Conservation (phyloP, 64 coral and sea anemone species). For the Stichodactyla mertensii region DNA sequence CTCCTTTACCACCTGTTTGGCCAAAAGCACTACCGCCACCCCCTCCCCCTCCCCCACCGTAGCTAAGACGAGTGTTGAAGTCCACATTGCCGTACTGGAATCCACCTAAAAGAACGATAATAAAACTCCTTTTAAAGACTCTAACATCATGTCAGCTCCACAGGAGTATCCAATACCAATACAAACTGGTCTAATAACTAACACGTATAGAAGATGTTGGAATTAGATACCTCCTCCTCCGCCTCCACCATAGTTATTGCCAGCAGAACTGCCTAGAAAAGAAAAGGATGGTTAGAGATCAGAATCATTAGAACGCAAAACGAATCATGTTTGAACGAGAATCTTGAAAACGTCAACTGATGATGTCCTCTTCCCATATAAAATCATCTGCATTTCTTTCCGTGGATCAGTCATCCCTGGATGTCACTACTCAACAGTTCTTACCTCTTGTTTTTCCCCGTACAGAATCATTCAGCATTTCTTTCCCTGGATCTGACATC, state of each 20-base stretch:
- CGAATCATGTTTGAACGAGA: not conserved
- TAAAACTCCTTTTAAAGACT: not conserved
- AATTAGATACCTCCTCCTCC: conserved; percentile 20
- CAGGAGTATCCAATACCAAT: not conserved
- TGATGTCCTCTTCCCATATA: too few species aligned
- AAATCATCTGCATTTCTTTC: too few species aligned
- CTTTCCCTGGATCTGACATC: not conserved
- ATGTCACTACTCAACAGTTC: not conserved
- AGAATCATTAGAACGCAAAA: not conserved
- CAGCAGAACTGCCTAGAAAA: conserved; percentile 11
- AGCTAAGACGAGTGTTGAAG: conserved; percentile 23
- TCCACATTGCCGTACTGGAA: conserved; percentile 39
- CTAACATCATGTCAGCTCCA: too few species aligned
- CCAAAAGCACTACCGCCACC: conserved; percentile 2
- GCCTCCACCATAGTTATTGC: not conserved
- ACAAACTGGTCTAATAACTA: too few species aligned
- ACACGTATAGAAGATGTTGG: too few species aligned
- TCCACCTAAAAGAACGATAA: conserved; percentile 11
- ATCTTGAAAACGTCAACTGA: too few species aligned
- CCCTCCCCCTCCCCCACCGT: conserved; percentile 46
- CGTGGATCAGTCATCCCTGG: too few species aligned
- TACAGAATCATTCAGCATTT: too few species aligned
- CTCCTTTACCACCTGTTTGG: conserved; percentile 18
- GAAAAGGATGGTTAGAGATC: not conserved
- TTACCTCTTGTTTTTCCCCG: too few species aligned